Conservation (phyloP, 2,113 vertebrate species). For the Cheirogaleus medius region DNA sequence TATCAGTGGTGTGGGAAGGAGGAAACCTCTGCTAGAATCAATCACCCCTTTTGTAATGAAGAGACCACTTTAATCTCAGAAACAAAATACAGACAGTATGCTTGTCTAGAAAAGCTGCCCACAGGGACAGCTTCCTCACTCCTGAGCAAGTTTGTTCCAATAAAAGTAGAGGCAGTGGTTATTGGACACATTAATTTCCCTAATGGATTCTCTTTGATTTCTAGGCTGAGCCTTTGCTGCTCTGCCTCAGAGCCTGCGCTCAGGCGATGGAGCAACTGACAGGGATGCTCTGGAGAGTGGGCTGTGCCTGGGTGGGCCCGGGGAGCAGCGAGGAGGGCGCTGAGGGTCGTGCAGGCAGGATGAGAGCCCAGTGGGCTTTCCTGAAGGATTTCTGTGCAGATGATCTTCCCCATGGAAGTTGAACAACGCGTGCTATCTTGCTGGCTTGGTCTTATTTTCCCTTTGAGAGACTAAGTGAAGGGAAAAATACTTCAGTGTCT, state of each 20-base stretch:
- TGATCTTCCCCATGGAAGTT: background rate
- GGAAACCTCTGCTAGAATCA: background rate
- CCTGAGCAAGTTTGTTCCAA: background rate
- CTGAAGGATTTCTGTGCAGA: background rate
- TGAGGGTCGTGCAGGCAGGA: background rate
- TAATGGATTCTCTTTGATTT: background rate
- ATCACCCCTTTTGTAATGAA: background rate
- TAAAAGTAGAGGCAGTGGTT: background rate
- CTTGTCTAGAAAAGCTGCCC: background rate
- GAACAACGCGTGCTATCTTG: background rate
- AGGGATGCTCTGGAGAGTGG: background rate
- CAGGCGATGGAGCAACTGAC: background rate
- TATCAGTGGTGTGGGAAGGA: background rate
- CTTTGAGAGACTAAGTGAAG: background rate
- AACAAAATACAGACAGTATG: background rate
- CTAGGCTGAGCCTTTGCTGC: background rate
- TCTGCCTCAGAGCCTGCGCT: background rate
- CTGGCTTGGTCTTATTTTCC: background rate
- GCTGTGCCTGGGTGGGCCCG: background rate
- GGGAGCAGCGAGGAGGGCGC: background rate
- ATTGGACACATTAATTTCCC: constrained; percentile 17
- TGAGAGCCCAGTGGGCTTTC: background rate
- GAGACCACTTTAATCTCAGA: background rate
- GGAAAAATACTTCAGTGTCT: background rate
- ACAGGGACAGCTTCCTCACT: background rate